A percentile compares a stretch with the other conserved stretches of the same genome.
Conservation (phyloP, 2,888 invertebrate species). For the Chloroclystis v-ata region DNA sequence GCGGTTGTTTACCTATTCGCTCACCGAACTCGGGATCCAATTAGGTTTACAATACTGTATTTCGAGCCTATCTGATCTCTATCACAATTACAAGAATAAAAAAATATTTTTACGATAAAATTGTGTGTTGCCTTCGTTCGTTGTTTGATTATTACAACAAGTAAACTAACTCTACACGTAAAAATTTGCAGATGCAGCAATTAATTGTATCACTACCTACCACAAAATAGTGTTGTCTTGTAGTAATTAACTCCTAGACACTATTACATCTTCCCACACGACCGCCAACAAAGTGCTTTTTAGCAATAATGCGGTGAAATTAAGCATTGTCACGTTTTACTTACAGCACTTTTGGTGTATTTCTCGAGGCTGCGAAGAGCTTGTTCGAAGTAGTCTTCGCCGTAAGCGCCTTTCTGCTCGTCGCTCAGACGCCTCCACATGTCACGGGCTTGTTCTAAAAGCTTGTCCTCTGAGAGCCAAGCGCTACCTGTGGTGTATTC, state of each 20-base stretch:
- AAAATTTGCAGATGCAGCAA: no score
- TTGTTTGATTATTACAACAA: no score
- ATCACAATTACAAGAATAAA: background rate
- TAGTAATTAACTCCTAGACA: no score
- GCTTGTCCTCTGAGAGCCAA: slow-evolving; percentile 83
- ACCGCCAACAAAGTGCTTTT: slow-evolving; percentile 12
- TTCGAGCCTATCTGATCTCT: no score
- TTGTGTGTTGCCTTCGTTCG: no score
- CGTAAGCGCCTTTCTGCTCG: slow-evolving; percentile 86
- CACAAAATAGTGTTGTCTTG: no score
- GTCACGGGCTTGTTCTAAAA: slow-evolving; percentile 84
- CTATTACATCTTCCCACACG: background rate
- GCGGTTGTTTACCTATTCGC: background rate
- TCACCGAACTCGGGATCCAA: background rate
- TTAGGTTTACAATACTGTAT: background rate
- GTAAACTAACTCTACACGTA: no score
- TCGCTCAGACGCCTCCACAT: slow-evolving; percentile 92
- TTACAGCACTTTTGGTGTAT: slow-evolving; percentile 84
- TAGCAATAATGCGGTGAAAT: slow-evolving; percentile 23
- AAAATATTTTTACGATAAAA: background rate
- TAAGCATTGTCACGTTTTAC: slow-evolving; percentile 46
- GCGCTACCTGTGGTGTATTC: slow-evolving; percentile 89
- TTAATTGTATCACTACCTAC: background rate
- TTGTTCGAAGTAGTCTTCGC: slow-evolving; percentile 89
- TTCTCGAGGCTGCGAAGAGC: slow-evolving; percentile 88